These are phyloP conservation scores for Orestias chungarensis DNA, from an alignment of 2,797 vertebrate genomes.

Conservation along the genomic window DNA sequence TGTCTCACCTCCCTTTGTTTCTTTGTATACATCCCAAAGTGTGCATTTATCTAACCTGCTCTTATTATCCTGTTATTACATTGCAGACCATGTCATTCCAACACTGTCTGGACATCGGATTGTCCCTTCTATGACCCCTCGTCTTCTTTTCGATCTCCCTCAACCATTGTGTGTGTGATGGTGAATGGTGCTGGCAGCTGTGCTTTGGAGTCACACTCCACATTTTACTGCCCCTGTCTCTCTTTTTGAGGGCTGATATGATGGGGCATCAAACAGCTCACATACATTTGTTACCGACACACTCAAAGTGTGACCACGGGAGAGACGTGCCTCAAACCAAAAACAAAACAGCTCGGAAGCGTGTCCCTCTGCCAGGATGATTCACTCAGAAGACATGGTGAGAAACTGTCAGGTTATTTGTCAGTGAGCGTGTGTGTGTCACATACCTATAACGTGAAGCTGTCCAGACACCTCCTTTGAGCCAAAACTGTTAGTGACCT, in stretches of 20 bases:
- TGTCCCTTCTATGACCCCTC: slow-evolving; percentile 53
- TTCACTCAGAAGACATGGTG: slow-evolving; percentile 47
- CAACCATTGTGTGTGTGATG: slow-evolving; percentile 58
- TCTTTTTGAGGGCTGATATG: slow-evolving; percentile 62
- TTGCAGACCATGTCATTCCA: slow-evolving; percentile 60
- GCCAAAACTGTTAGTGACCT: slow-evolving; percentile 98
- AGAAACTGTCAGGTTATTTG: slow-evolving; percentile 55
- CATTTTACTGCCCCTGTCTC: slow-evolving; percentile 64
- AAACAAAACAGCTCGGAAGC: slow-evolving; percentile 46
- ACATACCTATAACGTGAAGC: slow-evolving; percentile 91
- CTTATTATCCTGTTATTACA: slow-evolving; percentile 58
- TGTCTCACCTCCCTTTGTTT: slow-evolving; percentile 66
- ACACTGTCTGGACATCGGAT: slow-evolving; percentile 53
- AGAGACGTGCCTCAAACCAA: slow-evolving; percentile 73
- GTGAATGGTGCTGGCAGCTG: slow-evolving; percentile 65
- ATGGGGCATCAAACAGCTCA: slow-evolving; percentile 56
- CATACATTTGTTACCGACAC: slow-evolving; percentile 63
- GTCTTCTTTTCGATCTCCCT: slow-evolving; percentile 72
- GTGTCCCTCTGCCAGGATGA: slow-evolving; percentile 47
- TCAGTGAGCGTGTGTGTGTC: slow-evolving; percentile 19
- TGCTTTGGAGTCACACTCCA: slow-evolving; percentile 75
- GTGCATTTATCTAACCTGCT: slow-evolving; percentile 46
- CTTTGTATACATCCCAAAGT: slow-evolving; percentile 47
- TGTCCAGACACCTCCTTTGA: slow-evolving; percentile 94
- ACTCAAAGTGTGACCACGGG: slow-evolving; percentile 50